Evolutionary conservation across 2,797 vertebrate genomes (phyloP), one percentile per base, ranked within the genome.

Genomic region (Melanotaenia boesemani): DNA sequence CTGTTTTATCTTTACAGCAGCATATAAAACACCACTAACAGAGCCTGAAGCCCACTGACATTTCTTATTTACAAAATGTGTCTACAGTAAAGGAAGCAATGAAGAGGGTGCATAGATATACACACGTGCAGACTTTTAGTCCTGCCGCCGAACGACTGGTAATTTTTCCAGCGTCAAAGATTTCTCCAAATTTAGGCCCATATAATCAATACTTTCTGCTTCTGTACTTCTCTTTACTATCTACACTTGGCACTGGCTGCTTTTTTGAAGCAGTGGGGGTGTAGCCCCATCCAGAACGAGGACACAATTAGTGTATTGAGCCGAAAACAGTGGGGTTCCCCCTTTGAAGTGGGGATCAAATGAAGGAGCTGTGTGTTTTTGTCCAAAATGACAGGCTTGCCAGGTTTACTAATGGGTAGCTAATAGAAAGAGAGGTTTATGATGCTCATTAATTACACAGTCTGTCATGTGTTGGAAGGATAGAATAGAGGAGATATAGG

Each of bases 391-490:
- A 97, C 97, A 97, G 95, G 93, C 94, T 95, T 96, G 96, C 95
- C 95, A 95, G 95, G 95, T 97, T 97, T 96, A 95, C 96, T 97
- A 97, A 97, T 97, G 96, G 96, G 94, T 94, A 96, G 95, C 96
- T 97, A 97, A 97, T 97, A 96, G 95, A 97, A 96, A 97, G 95
- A 96, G 95, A 95, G 95, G 94, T 97, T 97, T 97, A 97, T 97
- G 96, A 97, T 96, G 95, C 96, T 96, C 96, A 96, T 97, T 98
- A 97, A 97, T 97, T 97, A 97, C 95, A 94, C 93, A 95, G 91
- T 93, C 95, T 96, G 95, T 96, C 95, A 96, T 96, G 95, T 94
- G 94, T 94, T 96, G 92, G 94, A 95, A 92, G 93, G 92, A 91
- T 92, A 88, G 89, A 90, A 91, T 78, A 74, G 86, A 69, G 75